Evolutionary conservation across 2,888 invertebrate genomes (phyloP).

Genomic region (Deroplatys truncata): DNA sequence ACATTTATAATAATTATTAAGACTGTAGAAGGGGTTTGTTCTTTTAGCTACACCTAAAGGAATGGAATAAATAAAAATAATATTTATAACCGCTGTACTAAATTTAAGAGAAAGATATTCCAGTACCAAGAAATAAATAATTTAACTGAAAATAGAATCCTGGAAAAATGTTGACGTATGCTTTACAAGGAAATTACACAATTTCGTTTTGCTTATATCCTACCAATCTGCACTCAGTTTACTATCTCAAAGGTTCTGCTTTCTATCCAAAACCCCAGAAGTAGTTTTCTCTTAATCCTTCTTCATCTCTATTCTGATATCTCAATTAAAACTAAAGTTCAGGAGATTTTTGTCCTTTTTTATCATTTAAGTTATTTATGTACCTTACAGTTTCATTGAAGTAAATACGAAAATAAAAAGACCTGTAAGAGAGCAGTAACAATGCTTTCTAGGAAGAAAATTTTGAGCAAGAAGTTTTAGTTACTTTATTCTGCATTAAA

Average conservation of each 20-base stretch:
- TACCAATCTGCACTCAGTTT: background rate
- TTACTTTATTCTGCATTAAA: background rate
- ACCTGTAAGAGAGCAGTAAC: background rate
- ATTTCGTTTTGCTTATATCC: background rate
- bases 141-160: too few relatives aligned
- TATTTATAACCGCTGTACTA: too few relatives aligned
- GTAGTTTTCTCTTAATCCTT: background rate
- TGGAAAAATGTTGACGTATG: too few relatives aligned
- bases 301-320: background rate
- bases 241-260: background rate
- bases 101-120: too few relatives aligned
- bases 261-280: background rate
- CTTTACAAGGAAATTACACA: background rate
- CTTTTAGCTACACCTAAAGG: too few relatives aligned
- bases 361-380: background rate
- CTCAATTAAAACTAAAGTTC: background rate
- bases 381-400: background rate
- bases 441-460: background rate
- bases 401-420: background rate
- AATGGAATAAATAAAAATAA: too few relatives aligned
- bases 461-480: background rate
- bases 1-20: too few relatives aligned
- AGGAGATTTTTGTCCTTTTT: background rate
- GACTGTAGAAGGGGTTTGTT: too few relatives aligned
- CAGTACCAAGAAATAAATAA: too few relatives aligned